Base-by-base conservation (phyloP, 2,797 vertebrate genomes). In the Fistularia commersonii region DNA sequence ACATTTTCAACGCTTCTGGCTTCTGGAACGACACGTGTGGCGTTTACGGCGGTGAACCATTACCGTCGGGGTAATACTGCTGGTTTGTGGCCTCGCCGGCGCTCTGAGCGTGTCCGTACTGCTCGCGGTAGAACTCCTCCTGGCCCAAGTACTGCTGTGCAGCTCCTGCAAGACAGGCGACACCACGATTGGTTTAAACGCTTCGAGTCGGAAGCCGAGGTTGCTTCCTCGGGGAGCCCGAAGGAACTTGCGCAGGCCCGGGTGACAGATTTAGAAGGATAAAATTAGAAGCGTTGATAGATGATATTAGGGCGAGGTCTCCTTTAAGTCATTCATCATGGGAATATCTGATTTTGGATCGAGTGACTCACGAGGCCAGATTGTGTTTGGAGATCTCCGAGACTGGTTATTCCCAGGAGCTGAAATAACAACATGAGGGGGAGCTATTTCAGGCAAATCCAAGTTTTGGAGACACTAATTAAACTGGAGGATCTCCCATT, bases 11-110 rank as follows among this genome's bases (percentile, higher is more conserved):
- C 8, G 11, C 2, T n/a, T 5, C 11, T 12, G 23, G 23, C 23
- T 23, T 23, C 23, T 76, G 69, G 50, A 62, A 63, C 73, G 73
- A 72, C 64, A 66, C 77, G 77, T 66, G 55, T 67, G 49, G 64
- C 44, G 65, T 78, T 78, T 66, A 77, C 75, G 74, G 62, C 65
- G 66, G 76, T 75, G 81, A 58, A 66, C 65, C 71, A 89, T 93
- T 94, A 98, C 95, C 95, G 61, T 97, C 95, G 5, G 93, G 90
- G 66, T 97, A 98, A 88, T 96, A 96, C 75, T 95, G 93, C 88
- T 95, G 96, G 84, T 93, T 93, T 91, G 93, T 89, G 54, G 93
- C 90, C 83, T 96, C 93, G 47, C 91, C 91, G 45, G 95, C 91
- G 55, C 92, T 93, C 87, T 96, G 94, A 80, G 89, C 86, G 64